Evolutionary conservation across 2,797 vertebrate species (phyloP), one percentile per base, ranked within the genome.

Genomic region (Silurus lanzhouensis): DNA sequence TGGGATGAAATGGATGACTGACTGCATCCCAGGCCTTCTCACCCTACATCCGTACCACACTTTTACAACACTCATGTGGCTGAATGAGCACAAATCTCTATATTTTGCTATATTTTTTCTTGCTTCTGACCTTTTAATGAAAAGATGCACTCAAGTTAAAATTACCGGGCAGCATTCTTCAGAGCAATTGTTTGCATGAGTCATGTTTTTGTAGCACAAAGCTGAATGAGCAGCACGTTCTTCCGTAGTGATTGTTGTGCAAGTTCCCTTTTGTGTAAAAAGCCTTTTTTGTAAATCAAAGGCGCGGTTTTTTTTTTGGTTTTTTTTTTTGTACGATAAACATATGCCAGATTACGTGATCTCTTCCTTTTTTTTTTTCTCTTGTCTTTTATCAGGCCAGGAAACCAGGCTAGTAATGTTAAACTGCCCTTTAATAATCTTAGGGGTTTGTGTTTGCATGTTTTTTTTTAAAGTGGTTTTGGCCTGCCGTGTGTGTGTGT

Each of bases 141-240:
- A 68, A 91, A 88, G 90, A 91, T 89, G 91, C 89, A 87, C 91
- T 94, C 90, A 90, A 78, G 81, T 85, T 84, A 55, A 72, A 85
- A 90, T 90, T 87, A 92, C 66, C 58, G 77, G 85, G 88, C 55
- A 6, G 55, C 81, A 82, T 87, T 84, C 90, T 90, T 87, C 89
- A 71, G 76, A 86, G 83, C 93, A 91, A 94, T 93, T 93, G 91
- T 90, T 90, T 87, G 85, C 52, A 22, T 89, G 86, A 88, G 66
- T 90, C 92, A 91, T 89, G 89, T 87, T 70, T 92, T 79, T 83
- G 86, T 19, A n/a, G 6, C 79, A 72, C 75, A 79, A 63, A 79
- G 74, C 60, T 48, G 77, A 83, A 79, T 82, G 46, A 57, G 61
- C 71, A 46, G 81, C 67, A 75, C 81, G 14, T 75, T 88, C 86